Percentiles rank a stretch among this genome's conserved stretches.
phyloP scores from a whole-genome alignment of 1,140 invertebrate species.

The Euschistus heros region DNA sequence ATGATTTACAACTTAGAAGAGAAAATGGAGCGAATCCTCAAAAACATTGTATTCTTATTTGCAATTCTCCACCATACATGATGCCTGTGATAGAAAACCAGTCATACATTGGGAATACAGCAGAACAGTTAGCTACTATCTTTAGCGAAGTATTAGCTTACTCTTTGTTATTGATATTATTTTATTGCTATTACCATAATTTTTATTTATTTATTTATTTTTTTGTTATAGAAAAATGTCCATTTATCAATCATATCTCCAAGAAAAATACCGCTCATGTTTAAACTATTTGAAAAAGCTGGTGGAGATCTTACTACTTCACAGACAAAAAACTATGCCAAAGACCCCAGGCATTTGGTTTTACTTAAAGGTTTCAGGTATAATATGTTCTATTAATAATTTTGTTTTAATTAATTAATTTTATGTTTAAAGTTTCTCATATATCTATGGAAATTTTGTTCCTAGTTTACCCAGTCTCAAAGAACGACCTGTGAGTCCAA shows the following conservation, averaged over 20 bases:
- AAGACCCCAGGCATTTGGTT: slow-evolving; percentile 74
- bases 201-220: slow-evolving; percentile 15
- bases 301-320: slow-evolving; percentile 69
- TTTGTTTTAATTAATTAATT: neutral
- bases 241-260: slow-evolving; percentile 81
- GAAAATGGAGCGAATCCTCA: slow-evolving; percentile 44
- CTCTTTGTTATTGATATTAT: neutral
- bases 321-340: slow-evolving; percentile 81
- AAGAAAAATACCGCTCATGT: slow-evolving; percentile 68
- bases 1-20: slow-evolving; percentile 65
- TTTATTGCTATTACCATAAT: neutral
- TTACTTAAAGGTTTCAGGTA: slow-evolving; percentile 60
- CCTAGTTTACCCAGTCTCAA: slow-evolving; percentile 48
- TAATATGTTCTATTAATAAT: neutral
- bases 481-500: slow-evolving; percentile 66
- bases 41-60: slow-evolving; percentile 78
- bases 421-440: neutral
- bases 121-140: slow-evolving; percentile 61
- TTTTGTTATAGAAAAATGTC: slow-evolving; percentile 55
- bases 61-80: slow-evolving; percentile 86
- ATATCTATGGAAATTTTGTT: neutral
- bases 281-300: slow-evolving; percentile 70
- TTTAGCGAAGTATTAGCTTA: slow-evolving; percentile 52
- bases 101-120: slow-evolving; percentile 55
- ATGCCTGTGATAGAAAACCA: slow-evolving; percentile 70